Conservation (phyloP, 2,888 invertebrate genomes). For the Embidobia sp. region DNA sequence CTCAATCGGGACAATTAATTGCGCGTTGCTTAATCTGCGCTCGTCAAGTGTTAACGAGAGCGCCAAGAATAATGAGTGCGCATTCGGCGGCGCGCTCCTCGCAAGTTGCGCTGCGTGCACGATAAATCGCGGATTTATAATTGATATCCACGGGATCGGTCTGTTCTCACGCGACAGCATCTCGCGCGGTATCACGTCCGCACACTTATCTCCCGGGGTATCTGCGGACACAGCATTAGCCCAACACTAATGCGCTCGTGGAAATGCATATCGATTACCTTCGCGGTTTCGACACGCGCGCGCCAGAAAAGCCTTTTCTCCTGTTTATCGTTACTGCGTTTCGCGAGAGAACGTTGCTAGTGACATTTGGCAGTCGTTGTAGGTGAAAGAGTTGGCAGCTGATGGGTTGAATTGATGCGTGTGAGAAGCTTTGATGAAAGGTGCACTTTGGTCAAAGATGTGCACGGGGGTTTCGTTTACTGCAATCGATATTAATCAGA, state of each 20-base stretch:
- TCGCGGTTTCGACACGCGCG: constrained; percentile 37
- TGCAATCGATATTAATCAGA: too few relatives aligned
- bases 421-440: too few relatives aligned
- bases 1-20: constrained; percentile 18
- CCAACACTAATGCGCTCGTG: constrained; percentile 49
- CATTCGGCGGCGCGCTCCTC: constrained; percentile 11
- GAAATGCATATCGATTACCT: constrained; percentile 50
- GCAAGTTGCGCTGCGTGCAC: constrained; percentile 17
- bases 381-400: too few relatives aligned
- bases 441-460: too few relatives aligned
- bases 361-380: too few relatives aligned
- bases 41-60: constrained; percentile 17
- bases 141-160: constrained; percentile 44
- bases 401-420: too few relatives aligned
- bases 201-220: constrained; percentile 39
- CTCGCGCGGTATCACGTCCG: constrained; percentile 43
- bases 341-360: too few relatives aligned
- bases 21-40: constrained; percentile 7
- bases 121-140: constrained; percentile 52
- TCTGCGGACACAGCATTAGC: constrained; percentile 35
- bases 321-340: too few relatives aligned
- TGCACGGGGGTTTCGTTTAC: too few relatives aligned
- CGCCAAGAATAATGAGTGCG: constrained; percentile 12
- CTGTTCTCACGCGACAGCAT: constrained; percentile 56
- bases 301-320: constrained; percentile 28